Percentiles rank a stretch among this genome's conserved stretches.
These are phyloP conservation scores for Microcaecilia unicolor DNA, from an alignment of 2,797 vertebrate species.

Conservation along the genomic window DNA sequence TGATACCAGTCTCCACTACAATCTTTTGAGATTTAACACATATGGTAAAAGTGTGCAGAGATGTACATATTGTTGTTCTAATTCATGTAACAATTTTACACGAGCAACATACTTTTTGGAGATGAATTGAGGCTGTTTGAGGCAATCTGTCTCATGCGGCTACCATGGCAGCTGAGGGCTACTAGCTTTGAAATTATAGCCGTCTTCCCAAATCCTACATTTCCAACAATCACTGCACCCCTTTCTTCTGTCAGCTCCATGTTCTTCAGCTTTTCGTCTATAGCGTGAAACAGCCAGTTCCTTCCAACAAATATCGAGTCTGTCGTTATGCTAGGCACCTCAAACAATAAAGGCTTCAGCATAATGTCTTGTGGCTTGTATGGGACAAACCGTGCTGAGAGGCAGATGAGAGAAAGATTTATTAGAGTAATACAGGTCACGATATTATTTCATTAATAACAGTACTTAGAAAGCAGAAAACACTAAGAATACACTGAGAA, in stretches of 20 bases:
- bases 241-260: conserved; percentile 56
- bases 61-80: too few species aligned
- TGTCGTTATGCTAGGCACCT: conserved; percentile 96
- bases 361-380: conserved; percentile 96
- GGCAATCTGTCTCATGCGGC: conserved; percentile 95
- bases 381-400: conserved; percentile 77
- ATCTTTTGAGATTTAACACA: too few species aligned
- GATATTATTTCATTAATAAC: background rate
- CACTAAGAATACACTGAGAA: background rate
- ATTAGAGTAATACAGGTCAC: conserved; percentile 24
- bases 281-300: conserved; percentile 86
- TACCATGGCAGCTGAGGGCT: conserved; percentile 92
- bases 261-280: conserved; percentile 72
- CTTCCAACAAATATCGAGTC: conserved; percentile 95
- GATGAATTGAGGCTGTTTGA: conserved; percentile 80
- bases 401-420: conserved; percentile 8
- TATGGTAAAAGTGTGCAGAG: too few species aligned
- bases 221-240: conserved; percentile 78
- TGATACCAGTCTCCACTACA: too few species aligned
- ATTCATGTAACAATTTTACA: background rate
- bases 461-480: background rate
- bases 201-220: conserved; percentile 92
- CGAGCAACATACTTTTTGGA: conserved; percentile 66
- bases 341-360: conserved; percentile 92
- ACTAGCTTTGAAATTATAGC: conserved; percentile 89